These are phyloP conservation scores for Sebastolobus alascanus DNA, from an alignment of 2,797 vertebrate genomes.

Conservation along the genomic window DNA sequence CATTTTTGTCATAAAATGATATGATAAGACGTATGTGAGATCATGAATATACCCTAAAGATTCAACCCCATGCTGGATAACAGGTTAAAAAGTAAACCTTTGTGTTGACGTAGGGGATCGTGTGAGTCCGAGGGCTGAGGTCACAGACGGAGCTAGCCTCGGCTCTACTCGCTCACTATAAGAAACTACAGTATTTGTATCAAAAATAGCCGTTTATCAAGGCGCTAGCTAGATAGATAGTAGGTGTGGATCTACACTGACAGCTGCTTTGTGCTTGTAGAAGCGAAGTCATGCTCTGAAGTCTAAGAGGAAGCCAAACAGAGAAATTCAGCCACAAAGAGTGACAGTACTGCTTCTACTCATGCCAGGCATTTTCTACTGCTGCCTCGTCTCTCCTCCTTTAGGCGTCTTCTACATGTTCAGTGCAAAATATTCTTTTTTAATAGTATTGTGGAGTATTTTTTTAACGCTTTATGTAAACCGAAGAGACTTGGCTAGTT, in stretches of 20 bases:
- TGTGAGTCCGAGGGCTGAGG: neutral
- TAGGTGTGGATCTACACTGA: neutral
- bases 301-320: constrained; percentile 47
- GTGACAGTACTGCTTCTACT: constrained; percentile 11
- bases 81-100: no score
- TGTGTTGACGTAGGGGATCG: no score
- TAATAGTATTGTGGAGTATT: no score
- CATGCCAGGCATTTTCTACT: constrained; percentile 62
- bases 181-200: constrained; percentile 67
- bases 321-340: neutral
- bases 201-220: constrained; percentile 64
- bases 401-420: constrained; percentile 40
- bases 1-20: neutral
- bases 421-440: constrained; percentile 59
- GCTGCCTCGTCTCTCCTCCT: constrained; percentile 27
- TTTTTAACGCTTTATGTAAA: constrained; percentile 57
- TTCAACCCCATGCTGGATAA: no score
- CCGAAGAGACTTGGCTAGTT: constrained; percentile 60
- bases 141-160: neutral
- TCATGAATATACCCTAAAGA: no score
- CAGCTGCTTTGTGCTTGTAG: constrained; percentile 30
- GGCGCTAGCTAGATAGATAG: constrained; percentile 21
- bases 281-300: constrained; percentile 64
- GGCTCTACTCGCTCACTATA: constrained; percentile 40
- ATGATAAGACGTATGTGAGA: no score